Evolutionary conservation across 2,113 vertebrate species (phyloP), one percentile per base, ranked within the genome.

Genomic region (Erinaceus europaeus): DNA sequence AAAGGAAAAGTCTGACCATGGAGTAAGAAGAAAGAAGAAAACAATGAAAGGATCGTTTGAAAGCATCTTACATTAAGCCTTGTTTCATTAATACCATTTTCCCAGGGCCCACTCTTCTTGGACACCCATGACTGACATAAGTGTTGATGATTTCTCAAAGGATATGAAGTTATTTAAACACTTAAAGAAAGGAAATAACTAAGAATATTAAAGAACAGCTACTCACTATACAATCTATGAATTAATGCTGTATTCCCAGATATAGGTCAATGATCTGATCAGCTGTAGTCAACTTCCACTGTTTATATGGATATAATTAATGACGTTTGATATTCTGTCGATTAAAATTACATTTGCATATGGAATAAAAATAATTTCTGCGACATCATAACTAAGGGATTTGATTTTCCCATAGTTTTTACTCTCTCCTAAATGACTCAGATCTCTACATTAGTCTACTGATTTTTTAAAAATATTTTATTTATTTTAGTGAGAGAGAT

Each of bases 131-230:
- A 80, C 48, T 88, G 50, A 88, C 62, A 21, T 79, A 86, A 92
- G 44, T 67, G 76, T 88, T 62, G 59, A 55, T 64, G 72, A 90
- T 80, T 76, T 88, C 57, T 75, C 27, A 68, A 78, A 91, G 36
- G 32, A 48, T 78, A 75, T 79, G 17, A 53, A 93, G 62, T 86
- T 93, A 74, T 10, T 83, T 85, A 79, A 90, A 65, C 25, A 42
- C 36, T 79, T 62, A 44, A 48, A 55, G 38, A 79, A 85, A 82
- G 44, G 55, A 80, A 86, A 62, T 57, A 42, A 55, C 80, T 38
- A 9, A n/a, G 67, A 74, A 69, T 50, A 61, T 21, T 75, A 20
- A 74, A 68, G 14, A 32, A 79, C 17, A 82, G 11, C 75, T 76
- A 38, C 23, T 75, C 55, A 50, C 48, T 34, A 79, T 75, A 59